Conservation (phyloP, 2,888 invertebrate species). For the Boloria euphrosyne region DNA sequence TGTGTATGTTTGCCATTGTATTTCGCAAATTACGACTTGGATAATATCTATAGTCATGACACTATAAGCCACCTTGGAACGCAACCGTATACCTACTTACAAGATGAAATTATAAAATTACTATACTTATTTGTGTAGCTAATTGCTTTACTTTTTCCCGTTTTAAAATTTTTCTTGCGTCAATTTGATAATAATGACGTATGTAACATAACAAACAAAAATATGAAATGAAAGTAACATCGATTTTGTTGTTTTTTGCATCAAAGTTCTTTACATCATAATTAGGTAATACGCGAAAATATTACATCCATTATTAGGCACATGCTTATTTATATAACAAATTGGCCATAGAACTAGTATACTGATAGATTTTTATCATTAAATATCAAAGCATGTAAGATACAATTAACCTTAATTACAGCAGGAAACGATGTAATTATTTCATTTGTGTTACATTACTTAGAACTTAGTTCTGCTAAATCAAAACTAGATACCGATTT, state of each 20-base stretch:
- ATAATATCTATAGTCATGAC: no score
- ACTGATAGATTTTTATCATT: constrained; percentile 28
- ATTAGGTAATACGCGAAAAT: constrained; percentile 12
- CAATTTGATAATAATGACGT: neutral
- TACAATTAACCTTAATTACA: constrained; percentile 36
- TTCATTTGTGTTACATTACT: constrained; percentile 16
- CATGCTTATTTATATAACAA: constrained; percentile 17
- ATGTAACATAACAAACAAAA: neutral
- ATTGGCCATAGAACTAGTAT: constrained; percentile 4
- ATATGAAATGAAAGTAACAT: neutral
- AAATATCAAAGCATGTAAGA: constrained; percentile 26
- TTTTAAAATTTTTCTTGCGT: no score
- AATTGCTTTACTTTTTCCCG: no score
- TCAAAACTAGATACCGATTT: constrained; percentile 8
- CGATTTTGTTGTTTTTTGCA: neutral
- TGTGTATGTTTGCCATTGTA: no score
- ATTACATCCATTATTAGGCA: constrained; percentile 9
- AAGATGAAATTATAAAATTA: no score
- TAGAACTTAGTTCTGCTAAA: neutral
- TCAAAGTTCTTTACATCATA: constrained; percentile 5
- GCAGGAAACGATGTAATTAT: constrained; percentile 27
- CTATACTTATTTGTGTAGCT: no score
- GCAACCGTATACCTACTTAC: no score
- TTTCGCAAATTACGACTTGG: no score
- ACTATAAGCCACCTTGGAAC: no score